Percentiles rank a stretch among this genome's conserved stretches.
phyloP scores from a whole-genome alignment of 2,113 vertebrate species.

The Perca schrenkii region DNA sequence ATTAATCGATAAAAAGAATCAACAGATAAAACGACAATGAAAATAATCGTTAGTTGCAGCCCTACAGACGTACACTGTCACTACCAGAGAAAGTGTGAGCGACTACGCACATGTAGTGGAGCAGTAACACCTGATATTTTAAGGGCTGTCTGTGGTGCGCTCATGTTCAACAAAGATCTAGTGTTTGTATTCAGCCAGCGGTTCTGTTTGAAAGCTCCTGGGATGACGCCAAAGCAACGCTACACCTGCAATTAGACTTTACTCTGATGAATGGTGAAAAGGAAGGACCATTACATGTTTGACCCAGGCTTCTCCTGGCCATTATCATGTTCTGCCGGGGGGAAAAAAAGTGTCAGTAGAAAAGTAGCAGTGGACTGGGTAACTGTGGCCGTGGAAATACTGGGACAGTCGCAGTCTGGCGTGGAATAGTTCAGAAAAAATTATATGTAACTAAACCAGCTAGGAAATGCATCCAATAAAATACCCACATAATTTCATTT shows the following conservation, averaged over 20 bases:
- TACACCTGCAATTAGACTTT: constrained; percentile 73
- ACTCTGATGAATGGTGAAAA: constrained; percentile 47
- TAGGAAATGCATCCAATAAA: neutral
- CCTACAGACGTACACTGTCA: neutral
- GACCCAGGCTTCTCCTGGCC: constrained; percentile 50
- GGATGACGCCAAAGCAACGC: constrained; percentile 59
- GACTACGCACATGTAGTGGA: constrained; percentile 4
- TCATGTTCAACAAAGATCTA: constrained; percentile 66
- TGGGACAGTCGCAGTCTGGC: neutral
- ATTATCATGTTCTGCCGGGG: constrained; percentile 36
- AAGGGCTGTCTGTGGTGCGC: constrained; percentile 12
- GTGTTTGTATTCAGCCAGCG: constrained; percentile 59
- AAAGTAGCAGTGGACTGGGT: constrained; percentile 16
- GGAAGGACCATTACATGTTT: constrained; percentile 59
- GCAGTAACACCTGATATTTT: constrained; percentile 62
- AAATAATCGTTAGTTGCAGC: too few species aligned
- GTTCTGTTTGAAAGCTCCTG: constrained; percentile 61
- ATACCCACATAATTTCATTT: neutral
- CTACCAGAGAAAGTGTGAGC: neutral
- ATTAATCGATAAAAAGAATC: too few species aligned
- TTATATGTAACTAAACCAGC: neutral
- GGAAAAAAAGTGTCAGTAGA: constrained; percentile 13
- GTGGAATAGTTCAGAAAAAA: constrained; percentile 16
- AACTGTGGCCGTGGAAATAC: constrained; percentile 2
- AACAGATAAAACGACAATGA: too few species aligned